Evolutionary conservation across 2,888 invertebrate genomes (phyloP), one percentile per base, ranked within the genome.

Genomic region (Zaprionus lineosus): DNA sequence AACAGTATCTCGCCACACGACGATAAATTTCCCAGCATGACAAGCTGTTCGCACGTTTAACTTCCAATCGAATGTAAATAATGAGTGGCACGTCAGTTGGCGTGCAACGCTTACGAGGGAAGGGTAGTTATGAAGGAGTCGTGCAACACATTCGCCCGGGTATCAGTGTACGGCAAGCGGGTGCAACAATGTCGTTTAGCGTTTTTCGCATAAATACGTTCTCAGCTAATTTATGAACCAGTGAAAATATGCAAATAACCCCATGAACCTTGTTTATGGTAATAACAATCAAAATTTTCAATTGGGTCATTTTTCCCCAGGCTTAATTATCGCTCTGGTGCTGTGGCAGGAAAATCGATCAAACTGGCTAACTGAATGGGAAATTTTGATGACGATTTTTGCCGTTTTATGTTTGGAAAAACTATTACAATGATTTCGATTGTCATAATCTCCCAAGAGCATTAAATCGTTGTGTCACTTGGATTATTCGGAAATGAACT

Each of bases 21-120:
- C 53, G 82, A 57, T 57, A 73, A 84, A 82, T 63, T 77, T 77
- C 46, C 47, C 52, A 21, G 24, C 41, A 31, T 58, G 57, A 46
- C 57, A 55, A 86, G 60, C 71, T 66, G 69, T 84, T 84, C 70
- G 64, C 79, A 86, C 75, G 79, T 73, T 83, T 67, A 86, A 83
- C 86, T 85, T 85, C 61, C 79, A 86, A 83, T 86, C 85, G 85
- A 84, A 86, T 83, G 85, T 75, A 83, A 86, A 85, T 85, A 84
- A 83, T 83, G 73, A 72, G 65, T 62, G 56, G 34, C 72, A 70
- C 65, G 57, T 69, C 61, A 78, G 43, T 51, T 67, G 55, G 61
- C 59, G 62, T 70, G 55, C 56, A 47, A 43, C 37, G 36, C 37
- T 51, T 46, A 43, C 26, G 18, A n/a, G 15, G 34, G n/a, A 47